Base-by-base conservation (phyloP, 2,113 vertebrate genomes). In the Poicephalus meyeri region DNA sequence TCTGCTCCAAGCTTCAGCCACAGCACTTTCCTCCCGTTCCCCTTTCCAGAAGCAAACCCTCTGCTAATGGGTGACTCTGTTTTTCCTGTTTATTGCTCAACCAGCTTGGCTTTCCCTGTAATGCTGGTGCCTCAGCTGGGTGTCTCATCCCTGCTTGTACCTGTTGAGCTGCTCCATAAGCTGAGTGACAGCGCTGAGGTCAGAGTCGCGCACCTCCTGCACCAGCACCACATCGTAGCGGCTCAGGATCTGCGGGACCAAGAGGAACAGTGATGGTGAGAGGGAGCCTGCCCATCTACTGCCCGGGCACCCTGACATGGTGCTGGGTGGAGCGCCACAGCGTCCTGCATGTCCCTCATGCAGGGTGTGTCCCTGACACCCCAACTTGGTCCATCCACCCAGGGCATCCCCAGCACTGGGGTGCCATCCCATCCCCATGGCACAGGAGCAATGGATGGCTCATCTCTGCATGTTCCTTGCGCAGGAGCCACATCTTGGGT, bases 121-220 rank as follows among this genome's bases (percentile, higher is more conserved):
- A 7, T 10, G 6, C 72, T 8, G 13, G 17, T 2, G 0, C 16
- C 12, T 55, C 21, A 13, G 28, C 15, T 17, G 4, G 11, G 23
- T 2, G 0, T 13, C 12, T 64, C 28, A 2, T 56, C 31, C 68
- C 63, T 0, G 1, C n/a, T 47, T 0, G 0, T 95, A 95, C 96
- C 94, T 95, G 91, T 93, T 97, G 80, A 97, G 94, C 16, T 97
- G 96, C 6, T 98, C 95, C 99, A 99, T 97, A 90, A 99, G 97
- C 87, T 76, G 95, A 4, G 94, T 97, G 74, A 98, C 98, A 0
- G 98, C 98, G 1, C 98, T 98, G 87, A 99, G 98, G 81, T 99
- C 98, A 0, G 28, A 92, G 96, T 99, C 99, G 1, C 98, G 97
- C 89, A 99, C 99, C 91, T 99, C 99, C 97, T 99, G 99, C 88